phyloP scores from a whole-genome alignment of 2,113 vertebrate species.

The Sphaerodactylus townsendi region DNA sequence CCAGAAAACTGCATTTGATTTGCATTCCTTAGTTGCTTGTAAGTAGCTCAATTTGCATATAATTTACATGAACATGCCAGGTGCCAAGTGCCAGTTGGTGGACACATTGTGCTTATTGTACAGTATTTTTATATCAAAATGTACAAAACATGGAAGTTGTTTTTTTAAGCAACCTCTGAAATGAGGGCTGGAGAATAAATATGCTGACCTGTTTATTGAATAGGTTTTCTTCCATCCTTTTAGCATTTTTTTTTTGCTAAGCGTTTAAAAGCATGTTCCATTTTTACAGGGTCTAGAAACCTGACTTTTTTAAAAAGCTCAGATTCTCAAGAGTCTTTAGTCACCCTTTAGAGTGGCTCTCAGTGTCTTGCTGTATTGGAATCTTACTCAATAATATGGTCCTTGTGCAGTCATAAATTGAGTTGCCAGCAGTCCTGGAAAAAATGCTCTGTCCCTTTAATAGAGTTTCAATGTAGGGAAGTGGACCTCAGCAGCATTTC shows the following conservation, averaged over 20 bases:
- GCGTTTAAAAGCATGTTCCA: neutral
- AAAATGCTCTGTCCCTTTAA: too few species aligned
- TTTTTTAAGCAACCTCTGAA: neutral
- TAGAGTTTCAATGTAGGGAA: too few species aligned
- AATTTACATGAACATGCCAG: constrained; percentile 20
- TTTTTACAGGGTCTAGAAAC: neutral
- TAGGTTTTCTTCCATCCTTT: neutral
- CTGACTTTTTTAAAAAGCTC: neutral
- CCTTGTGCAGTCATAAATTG: neutral
- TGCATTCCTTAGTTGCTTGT: neutral
- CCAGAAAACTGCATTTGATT: neutral
- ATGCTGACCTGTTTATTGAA: constrained; percentile 4
- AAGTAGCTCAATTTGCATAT: constrained; percentile 1
- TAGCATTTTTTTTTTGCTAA: neutral
- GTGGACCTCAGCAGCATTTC: too few species aligned
- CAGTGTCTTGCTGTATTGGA: neutral
- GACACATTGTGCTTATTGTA: neutral
- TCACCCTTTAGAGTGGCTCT: neutral
- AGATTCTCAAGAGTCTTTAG: neutral
- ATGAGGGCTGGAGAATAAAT: neutral
- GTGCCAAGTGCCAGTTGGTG: constrained; percentile 19
- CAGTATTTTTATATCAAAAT: constrained; percentile 25
- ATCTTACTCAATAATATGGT: too few species aligned
- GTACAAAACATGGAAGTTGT: constrained; percentile 3
- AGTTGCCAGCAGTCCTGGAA: too few species aligned